Evolutionary conservation across 2,113 vertebrate species (phyloP).

Genomic region (Fulica atra): DNA sequence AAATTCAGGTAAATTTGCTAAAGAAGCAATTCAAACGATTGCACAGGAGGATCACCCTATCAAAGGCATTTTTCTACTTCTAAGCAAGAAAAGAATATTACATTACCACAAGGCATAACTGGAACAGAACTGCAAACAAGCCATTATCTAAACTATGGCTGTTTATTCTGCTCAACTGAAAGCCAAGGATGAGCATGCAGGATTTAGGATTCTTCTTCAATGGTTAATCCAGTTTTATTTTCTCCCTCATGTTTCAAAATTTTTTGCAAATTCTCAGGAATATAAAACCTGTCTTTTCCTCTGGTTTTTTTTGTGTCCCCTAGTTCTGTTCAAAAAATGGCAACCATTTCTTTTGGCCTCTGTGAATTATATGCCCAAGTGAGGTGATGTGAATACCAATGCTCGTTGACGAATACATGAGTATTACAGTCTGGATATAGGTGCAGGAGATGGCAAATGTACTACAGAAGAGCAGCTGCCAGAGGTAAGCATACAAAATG

Average conservation of each 20-base stretch:
- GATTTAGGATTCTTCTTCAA: background rate
- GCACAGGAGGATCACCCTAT: background rate
- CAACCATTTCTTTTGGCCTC: background rate
- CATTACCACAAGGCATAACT: background rate
- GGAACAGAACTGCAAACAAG: background rate
- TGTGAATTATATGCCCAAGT: background rate
- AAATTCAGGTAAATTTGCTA: conserved; percentile 3
- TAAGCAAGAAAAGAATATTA: conserved; percentile 17
- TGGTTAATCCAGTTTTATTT: background rate
- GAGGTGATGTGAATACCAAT: background rate
- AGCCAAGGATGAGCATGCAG: background rate
- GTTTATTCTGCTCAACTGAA: background rate
- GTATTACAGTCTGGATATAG: background rate
- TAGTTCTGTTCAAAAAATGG: background rate
- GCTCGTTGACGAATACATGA: background rate
- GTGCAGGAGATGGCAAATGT: conserved; percentile 4
- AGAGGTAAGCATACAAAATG: conserved; percentile 60
- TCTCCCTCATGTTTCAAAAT: background rate
- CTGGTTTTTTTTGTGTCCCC: background rate
- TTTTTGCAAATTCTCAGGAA: background rate
- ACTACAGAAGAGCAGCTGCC: conserved; percentile 23
- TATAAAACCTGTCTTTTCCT: background rate
- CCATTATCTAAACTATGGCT: background rate
- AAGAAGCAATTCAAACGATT: background rate
- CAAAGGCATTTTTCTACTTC: conserved; percentile 23